A percentile compares a stretch with the other conserved stretches of the same genome.
Conservation (phyloP, 2,797 vertebrate species). For the Sciurus vulgaris region DNA sequence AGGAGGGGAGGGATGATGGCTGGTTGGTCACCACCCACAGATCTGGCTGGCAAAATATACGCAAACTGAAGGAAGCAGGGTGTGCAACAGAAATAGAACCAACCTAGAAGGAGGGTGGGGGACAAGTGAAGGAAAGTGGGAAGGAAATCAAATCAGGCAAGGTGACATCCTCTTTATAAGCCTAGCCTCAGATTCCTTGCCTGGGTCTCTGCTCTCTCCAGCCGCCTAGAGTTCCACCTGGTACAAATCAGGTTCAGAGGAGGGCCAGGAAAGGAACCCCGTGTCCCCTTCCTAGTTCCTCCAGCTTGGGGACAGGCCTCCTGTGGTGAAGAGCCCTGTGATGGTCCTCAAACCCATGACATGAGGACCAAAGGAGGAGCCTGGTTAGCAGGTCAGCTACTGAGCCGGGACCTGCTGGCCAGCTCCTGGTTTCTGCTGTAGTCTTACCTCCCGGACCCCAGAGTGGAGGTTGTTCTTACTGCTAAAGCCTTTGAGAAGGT, state of each 20-base stretch:
- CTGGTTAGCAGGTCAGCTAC: background rate
- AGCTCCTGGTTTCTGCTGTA: background rate
- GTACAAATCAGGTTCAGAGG: background rate
- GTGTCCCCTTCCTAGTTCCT: background rate
- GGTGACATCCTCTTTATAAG: background rate
- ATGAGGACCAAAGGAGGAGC: background rate
- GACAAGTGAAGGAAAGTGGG: background rate
- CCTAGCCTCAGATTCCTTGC: background rate
- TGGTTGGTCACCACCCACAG: background rate
- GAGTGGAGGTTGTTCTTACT: background rate
- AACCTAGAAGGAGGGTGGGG: background rate
- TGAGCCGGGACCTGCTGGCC: background rate
- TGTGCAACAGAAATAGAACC: constrained; percentile 75
- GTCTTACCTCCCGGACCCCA: background rate
- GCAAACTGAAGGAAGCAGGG: constrained; percentile 61
- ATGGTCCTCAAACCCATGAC: background rate
- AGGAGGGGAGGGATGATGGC: background rate
- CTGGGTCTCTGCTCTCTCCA: background rate
- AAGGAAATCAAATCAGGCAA: background rate
- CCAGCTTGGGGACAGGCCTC: background rate
- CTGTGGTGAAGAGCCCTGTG: background rate
- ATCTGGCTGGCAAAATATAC: background rate
- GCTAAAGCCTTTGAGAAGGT: background rate
- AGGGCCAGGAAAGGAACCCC: background rate
- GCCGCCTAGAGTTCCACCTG: background rate